phyloP scores from a whole-genome alignment of 2,888 invertebrate species.

The Zygothrica quintamaculata region DNA sequence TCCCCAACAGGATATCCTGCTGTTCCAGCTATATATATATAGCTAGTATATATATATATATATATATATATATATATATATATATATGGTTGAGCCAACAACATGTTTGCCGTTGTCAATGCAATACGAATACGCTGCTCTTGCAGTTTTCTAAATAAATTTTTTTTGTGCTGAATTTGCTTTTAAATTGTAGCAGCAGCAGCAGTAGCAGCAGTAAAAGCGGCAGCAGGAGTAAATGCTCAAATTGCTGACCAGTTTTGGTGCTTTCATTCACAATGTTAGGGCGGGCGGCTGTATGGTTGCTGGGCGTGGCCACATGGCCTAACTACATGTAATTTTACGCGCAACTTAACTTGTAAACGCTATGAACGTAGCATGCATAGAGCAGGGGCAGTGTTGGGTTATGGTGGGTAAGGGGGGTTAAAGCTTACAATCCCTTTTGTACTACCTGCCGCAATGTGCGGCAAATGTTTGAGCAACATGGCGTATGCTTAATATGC shows the following conservation, averaged over 20 bases:
- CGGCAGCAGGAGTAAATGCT: slow-evolving; percentile 28
- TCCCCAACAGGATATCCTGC: too few species aligned
- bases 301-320: slow-evolving; percentile 62
- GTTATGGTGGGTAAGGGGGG: slow-evolving; percentile 10
- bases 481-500: slow-evolving; percentile 73
- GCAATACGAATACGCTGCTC: slow-evolving; percentile 63
- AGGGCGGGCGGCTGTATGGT: slow-evolving; percentile 3
- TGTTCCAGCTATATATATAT: too few species aligned
- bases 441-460: slow-evolving; percentile 26
- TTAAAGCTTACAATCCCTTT: neutral
- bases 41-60: too few species aligned
- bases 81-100: too few species aligned
- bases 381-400: neutral
- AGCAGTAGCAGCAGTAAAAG: slow-evolving; percentile 8
- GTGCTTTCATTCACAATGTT: slow-evolving; percentile 20
- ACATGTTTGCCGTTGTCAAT: slow-evolving; percentile 59
- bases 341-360: slow-evolving; percentile 82
- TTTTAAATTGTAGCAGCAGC: too few species aligned
- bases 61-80: too few species aligned
- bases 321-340: slow-evolving; percentile 82
- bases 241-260: slow-evolving; percentile 74
- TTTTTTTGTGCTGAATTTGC: slow-evolving; percentile 80
- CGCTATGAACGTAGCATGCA: slow-evolving; percentile 20
- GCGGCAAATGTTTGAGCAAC: slow-evolving; percentile 67
- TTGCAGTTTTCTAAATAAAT: slow-evolving; percentile 79